Conservation (phyloP, 2,888 invertebrate species). For the Drosophila meridionalis region DNA sequence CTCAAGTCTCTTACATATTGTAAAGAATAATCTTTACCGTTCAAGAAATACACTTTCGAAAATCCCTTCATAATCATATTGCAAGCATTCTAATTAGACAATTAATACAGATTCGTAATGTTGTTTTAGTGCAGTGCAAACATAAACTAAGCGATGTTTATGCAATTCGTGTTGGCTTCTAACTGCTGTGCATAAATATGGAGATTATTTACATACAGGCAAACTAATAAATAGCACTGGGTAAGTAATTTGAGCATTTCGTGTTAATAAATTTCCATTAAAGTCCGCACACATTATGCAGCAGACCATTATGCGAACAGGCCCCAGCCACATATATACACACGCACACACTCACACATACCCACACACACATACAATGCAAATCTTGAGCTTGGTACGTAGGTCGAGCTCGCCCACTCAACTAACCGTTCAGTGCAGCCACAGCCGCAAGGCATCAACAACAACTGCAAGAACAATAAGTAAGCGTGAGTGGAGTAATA, state of each 20-base stretch:
- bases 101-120: constrained; percentile 4
- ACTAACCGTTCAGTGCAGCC: constrained; percentile 39
- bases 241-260: constrained; percentile 39
- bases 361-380: constrained; percentile 25
- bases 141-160: constrained; percentile 31
- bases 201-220: constrained; percentile 26
- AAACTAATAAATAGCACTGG: constrained; percentile 44
- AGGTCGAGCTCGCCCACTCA: constrained; percentile 26
- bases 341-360: background rate
- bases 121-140: constrained; percentile 10
- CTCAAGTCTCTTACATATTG: background rate
- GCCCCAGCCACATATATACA: background rate
- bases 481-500: background rate
- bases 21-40: background rate
- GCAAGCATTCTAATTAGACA: constrained; percentile 8
- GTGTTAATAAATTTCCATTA: constrained; percentile 66
- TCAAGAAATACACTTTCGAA: background rate
- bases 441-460: constrained; percentile 24
- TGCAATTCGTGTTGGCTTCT: constrained; percentile 25
- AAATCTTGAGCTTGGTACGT: constrained; percentile 38
- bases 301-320: constrained; percentile 39
- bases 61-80: too few relatives aligned
- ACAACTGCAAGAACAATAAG: constrained; percentile 20
- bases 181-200: constrained; percentile 20
- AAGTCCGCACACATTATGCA: constrained; percentile 44